These are phyloP conservation scores for Arrhopalites spinosus DNA, from an alignment of 2,888 invertebrate species.

Conservation along the genomic window DNA sequence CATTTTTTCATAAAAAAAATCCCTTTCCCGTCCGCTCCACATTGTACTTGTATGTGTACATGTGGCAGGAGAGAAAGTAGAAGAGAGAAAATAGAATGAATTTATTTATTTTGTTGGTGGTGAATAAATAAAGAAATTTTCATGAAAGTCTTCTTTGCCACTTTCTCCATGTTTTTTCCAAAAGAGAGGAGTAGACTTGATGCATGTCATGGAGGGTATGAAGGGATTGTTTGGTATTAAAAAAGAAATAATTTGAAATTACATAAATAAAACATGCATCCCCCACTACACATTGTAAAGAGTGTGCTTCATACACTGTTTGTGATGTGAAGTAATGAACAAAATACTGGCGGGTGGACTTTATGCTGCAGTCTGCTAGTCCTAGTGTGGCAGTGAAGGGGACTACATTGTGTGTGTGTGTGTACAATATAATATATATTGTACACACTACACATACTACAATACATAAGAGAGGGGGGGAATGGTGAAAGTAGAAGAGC, in stretches of 20 bases:
- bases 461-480: background rate
- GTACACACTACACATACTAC: too few species aligned
- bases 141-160: too few species aligned
- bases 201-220: background rate
- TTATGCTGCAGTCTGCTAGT: background rate
- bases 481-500: background rate
- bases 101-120: too few species aligned
- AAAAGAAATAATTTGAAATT: constrained; percentile 7
- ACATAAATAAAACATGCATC: background rate
- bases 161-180: background rate
- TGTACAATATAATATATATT: too few species aligned
- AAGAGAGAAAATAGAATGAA: too few species aligned
- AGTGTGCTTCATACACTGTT: background rate
- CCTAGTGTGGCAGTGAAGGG: background rate
- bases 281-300: background rate
- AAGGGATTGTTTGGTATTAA: background rate
- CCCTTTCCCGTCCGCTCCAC: too few species aligned
- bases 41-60: too few species aligned
- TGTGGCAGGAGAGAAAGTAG: too few species aligned
- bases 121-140: too few species aligned
- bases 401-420: too few species aligned
- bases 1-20: too few species aligned
- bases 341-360: background rate
- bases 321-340: background rate
- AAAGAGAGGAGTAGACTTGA: background rate